These are phyloP conservation scores for Channa maculata DNA, from an alignment of 2,113 vertebrate genomes.

Conservation along the genomic window DNA sequence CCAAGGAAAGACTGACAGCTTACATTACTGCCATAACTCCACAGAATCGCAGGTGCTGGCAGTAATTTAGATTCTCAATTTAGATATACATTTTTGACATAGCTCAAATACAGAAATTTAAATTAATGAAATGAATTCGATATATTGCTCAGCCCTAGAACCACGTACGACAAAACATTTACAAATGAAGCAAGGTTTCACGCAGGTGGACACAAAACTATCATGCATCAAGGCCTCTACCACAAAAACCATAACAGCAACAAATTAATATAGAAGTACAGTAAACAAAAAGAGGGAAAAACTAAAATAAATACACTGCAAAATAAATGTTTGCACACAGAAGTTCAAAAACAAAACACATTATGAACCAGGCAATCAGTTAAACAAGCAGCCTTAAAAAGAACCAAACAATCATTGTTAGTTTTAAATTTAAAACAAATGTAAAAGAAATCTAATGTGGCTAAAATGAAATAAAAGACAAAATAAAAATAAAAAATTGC, in stretches of 20 bases:
- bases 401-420: background rate
- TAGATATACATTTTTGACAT: too few relatives aligned
- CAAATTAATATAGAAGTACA: background rate
- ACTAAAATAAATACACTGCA: conserved; percentile 31
- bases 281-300: conserved; percentile 1
- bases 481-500: conserved; percentile 32
- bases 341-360: conserved; percentile 31
- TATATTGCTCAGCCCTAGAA: too few relatives aligned
- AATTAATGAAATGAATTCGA: too few relatives aligned
- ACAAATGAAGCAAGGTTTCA: background rate
- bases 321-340: conserved; percentile 11
- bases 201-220: conserved; percentile 15
- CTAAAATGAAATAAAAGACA: conserved; percentile 10
- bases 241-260: conserved; percentile 10
- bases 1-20: too few relatives aligned
- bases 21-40: too few relatives aligned
- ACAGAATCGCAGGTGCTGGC: too few relatives aligned
- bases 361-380: conserved; percentile 43
- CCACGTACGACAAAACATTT: background rate
- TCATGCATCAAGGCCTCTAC: conserved; percentile 47
- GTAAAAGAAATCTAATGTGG: conserved; percentile 5
- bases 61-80: too few relatives aligned
- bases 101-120: too few relatives aligned
- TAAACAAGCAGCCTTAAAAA: conserved; percentile 21
- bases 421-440: background rate